Evolutionary conservation across 2,888 invertebrate species (phyloP).

Genomic region (Eumacrocentrus americanus): DNA sequence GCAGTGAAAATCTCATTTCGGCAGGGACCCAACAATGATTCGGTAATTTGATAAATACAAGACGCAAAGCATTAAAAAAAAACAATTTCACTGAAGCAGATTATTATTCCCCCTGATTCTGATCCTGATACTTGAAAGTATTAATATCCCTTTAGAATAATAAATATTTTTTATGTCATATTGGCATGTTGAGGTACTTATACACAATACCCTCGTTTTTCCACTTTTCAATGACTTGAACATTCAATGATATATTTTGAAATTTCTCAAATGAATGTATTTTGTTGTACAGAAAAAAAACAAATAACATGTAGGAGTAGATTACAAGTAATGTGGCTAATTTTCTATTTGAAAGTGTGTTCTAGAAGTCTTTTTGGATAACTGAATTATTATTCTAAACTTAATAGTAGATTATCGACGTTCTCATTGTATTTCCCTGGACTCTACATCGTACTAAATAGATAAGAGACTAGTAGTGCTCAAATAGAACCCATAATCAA

Average conservation of each 20-base stretch:
- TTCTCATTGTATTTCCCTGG: too few relatives aligned
- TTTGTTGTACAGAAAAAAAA: not conserved
- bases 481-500: not conserved
- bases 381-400: too few relatives aligned
- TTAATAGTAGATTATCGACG: too few relatives aligned
- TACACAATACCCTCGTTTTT: not conserved
- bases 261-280: not conserved
- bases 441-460: not conserved
- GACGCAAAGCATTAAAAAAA: constrained; percentile 10
- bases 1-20: constrained; percentile 21
- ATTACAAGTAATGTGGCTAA: not conserved
- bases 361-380: not conserved
- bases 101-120: constrained; percentile 14
- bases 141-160: not conserved
- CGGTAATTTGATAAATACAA: constrained; percentile 28
- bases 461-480: not conserved
- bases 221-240: not conserved
- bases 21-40: constrained; percentile 19
- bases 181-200: constrained; percentile 4
- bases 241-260: not conserved
- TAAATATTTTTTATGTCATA: not conserved
- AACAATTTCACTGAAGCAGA: constrained; percentile 10
- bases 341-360: not conserved
- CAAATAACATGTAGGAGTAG: not conserved
- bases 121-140: constrained; percentile 10